phyloP scores from a whole-genome alignment of 2,888 invertebrate species.

The Hirtodrosophila duncani region DNA sequence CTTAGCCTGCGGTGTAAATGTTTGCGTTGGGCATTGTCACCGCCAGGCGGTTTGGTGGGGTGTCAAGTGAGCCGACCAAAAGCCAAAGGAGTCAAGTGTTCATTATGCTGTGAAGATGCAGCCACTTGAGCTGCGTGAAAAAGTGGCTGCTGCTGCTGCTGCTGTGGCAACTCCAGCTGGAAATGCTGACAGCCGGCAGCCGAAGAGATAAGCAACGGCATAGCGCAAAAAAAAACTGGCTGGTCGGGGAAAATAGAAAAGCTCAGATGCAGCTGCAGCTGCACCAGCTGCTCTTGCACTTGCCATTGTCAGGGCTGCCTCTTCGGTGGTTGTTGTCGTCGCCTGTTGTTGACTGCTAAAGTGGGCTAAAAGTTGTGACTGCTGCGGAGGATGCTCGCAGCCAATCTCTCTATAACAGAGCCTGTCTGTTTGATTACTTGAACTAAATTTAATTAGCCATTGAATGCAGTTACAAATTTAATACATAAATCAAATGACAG shows the following conservation, averaged over 20 bases:
- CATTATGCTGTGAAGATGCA: conserved; percentile 45
- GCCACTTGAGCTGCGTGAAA: conserved; percentile 39
- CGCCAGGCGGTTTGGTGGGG: conserved; percentile 10
- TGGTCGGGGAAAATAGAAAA: conserved; percentile 19
- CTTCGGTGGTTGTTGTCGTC: conserved; percentile 20
- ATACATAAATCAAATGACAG: conserved; percentile 45
- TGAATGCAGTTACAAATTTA: conserved; percentile 25
- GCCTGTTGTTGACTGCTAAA: conserved; percentile 17
- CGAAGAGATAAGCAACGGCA: conserved; percentile 8
- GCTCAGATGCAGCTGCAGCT: conserved; percentile 12
- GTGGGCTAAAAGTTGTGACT: conserved; percentile 13
- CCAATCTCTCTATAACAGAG: neutral
- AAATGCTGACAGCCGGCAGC: conserved; percentile 26
- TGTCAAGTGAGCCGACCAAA: conserved; percentile 20
- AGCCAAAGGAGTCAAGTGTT: conserved; percentile 57
- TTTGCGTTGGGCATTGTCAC: conserved; percentile 33
- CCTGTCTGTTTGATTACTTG: conserved; percentile 32
- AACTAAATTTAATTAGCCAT: conserved; percentile 41
- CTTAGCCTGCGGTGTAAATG: conserved; percentile 37
- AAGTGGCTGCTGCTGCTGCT: conserved; percentile 25
- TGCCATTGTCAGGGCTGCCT: conserved; percentile 3
- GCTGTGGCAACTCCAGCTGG: no score
- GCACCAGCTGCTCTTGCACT: conserved; percentile 4
- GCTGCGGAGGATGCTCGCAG: neutral
- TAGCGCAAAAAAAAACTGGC: conserved; percentile 14